These are phyloP conservation scores for Zelleria hepariella DNA, from an alignment of 2,888 invertebrate genomes.

Conservation along the genomic window DNA sequence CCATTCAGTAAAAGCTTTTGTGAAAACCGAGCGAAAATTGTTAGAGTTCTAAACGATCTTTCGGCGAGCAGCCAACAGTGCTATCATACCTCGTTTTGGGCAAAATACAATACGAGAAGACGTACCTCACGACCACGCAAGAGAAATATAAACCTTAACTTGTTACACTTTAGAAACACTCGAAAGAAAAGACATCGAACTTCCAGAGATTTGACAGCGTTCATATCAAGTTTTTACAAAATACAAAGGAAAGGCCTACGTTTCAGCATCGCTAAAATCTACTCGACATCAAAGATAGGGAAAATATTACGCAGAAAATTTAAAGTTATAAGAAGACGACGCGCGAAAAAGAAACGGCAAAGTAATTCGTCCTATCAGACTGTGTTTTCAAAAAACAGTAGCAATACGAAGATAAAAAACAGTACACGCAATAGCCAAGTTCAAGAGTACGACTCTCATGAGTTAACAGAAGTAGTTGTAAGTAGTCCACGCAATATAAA, in stretches of 20 bases:
- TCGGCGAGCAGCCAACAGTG: background rate
- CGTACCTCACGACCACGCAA: background rate
- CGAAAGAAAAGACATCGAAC: background rate
- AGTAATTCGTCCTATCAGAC: no score
- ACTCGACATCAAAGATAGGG: background rate
- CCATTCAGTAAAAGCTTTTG: background rate
- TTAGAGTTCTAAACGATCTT: background rate
- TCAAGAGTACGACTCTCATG: background rate
- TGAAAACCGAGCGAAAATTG: background rate
- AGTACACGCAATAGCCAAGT: background rate
- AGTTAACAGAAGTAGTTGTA: background rate
- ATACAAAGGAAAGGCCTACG: background rate
- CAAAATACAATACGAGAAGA: background rate
- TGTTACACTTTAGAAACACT: background rate
- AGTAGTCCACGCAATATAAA: background rate
- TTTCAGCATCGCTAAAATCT: background rate
- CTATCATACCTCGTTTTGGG: background rate
- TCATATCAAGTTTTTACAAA: background rate
- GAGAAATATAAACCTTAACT: background rate
- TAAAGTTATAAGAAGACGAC: background rate
- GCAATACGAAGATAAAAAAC: background rate
- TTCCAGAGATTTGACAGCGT: background rate
- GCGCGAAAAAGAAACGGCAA: background rate
- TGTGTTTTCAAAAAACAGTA: background rate
- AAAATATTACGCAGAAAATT: background rate